Evolutionary conservation across 1,140 invertebrate genomes (phyloP).

Genomic region (Sarcophaga peregrina): DNA sequence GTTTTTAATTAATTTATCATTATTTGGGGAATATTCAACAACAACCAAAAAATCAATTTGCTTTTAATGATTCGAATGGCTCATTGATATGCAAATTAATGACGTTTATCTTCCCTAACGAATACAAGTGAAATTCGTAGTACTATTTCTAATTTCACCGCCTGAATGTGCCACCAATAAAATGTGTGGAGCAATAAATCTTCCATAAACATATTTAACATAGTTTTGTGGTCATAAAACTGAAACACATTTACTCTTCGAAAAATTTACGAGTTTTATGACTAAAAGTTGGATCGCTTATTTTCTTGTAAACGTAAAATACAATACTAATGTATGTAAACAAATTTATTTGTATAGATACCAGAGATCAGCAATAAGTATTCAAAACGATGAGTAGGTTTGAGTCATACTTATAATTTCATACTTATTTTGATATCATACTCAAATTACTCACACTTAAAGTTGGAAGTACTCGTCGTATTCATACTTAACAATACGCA

Average conservation of each 20-base stretch:
- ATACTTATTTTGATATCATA: too few relatives aligned
- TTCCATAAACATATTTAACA: constrained; percentile 1
- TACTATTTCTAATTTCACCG: neutral
- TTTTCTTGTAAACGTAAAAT: too few relatives aligned
- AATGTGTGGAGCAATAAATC: neutral
- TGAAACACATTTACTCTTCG: neutral
- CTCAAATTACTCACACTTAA: too few relatives aligned
- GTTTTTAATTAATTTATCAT: constrained; percentile 40
- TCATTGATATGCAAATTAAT: constrained; percentile 34
- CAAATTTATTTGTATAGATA: too few relatives aligned
- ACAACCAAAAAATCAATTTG: constrained; percentile 33
- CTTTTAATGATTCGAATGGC: constrained; percentile 12
- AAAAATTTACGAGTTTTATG: neutral
- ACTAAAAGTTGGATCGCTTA: neutral
- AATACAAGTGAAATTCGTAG: neutral
- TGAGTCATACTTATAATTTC: too few relatives aligned
- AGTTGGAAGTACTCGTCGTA: too few relatives aligned
- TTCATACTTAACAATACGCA: too few relatives aligned
- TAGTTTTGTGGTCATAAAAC: neutral
- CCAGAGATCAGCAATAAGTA: too few relatives aligned
- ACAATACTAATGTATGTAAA: too few relatives aligned
- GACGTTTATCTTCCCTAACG: neutral
- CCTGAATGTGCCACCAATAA: neutral
- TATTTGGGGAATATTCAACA: constrained; percentile 29
- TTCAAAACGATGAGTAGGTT: too few relatives aligned